Conservation (phyloP, 2,113 vertebrate species). For the Bambusicola thoracicus region DNA sequence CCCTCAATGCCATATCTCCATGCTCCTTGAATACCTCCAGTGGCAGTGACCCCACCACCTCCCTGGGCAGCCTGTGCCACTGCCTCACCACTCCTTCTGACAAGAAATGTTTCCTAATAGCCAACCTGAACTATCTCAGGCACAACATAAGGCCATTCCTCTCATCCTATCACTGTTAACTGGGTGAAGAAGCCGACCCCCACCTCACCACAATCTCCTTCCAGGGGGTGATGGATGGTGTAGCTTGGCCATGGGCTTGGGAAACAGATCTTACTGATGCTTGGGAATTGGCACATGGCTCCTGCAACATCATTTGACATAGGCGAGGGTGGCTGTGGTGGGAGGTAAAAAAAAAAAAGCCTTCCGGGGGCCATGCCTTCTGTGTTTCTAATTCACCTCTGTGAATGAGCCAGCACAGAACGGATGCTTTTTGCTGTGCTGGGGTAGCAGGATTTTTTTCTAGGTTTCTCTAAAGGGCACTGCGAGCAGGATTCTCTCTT, state of each 20-base stretch:
- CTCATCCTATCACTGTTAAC: too few relatives aligned
- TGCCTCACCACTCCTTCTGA: too few relatives aligned
- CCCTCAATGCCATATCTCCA: too few relatives aligned
- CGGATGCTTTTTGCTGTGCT: neutral
- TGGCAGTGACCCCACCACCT: too few relatives aligned
- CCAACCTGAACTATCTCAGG: too few relatives aligned
- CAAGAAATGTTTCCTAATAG: too few relatives aligned
- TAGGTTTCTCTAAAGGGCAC: neutral
- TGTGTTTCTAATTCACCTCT: neutral
- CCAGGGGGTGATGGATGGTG: neutral
- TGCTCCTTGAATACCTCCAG: too few relatives aligned
- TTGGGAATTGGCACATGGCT: neutral
- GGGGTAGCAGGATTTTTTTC: neutral
- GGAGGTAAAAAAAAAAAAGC: conserved; percentile 35
- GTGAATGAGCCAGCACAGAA: neutral
- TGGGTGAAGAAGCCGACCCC: too few relatives aligned
- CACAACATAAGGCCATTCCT: too few relatives aligned
- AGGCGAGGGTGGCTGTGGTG: neutral
- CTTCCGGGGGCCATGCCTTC: neutral
- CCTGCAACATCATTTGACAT: conserved; percentile 20
- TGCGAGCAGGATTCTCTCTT: conserved; percentile 1
- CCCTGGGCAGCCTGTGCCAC: too few relatives aligned
- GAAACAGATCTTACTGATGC: neutral
- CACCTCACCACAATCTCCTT: too few relatives aligned
- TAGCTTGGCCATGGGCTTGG: neutral